Evolutionary conservation across 2,113 vertebrate genomes (phyloP), one percentile per base, ranked within the genome.

Genomic region (Nestor notabilis): DNA sequence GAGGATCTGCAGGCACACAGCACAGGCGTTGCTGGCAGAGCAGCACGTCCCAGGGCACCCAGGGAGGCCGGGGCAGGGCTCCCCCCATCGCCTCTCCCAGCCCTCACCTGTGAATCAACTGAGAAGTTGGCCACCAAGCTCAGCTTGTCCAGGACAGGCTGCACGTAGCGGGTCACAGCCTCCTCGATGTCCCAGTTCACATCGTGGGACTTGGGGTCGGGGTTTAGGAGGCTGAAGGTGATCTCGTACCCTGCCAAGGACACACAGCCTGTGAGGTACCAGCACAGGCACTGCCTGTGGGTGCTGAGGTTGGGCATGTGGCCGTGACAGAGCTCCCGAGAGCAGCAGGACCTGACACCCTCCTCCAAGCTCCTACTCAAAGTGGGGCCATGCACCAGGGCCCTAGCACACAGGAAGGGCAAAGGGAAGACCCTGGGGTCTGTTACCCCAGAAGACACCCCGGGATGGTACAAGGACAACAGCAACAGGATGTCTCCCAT

Each of bases 161-260:
- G 98, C 85, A 99, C 99, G 1, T 98, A 99, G 86, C 89, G 97
- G 49, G 85, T 95, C 81, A 99, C 98, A 0, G 99, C 99, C 8
- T 98, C 98, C 94, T 99, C 98, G 0, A 99, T 99, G 95, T 99
- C 99, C 99, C 99, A 99, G 88, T 98, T 96, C 41, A 99, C 97
- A 0, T 84, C 85, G 20, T 99, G 99, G 28, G 99, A 99, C 95
- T 98, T 99, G 52, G 99, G 99, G 95, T 99, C 99, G 0, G 99
- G 99, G 95, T 99, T 99, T 93, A 99, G 95, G 92, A 99, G 98
- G 93, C 99, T 99, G 98, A 99, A 99, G 33, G 99, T 99, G 97
- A 99, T 99, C 96, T 99, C 99, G 15, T 99, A 99, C 64, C 99
- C 99, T 99, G 94, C 31, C 46, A 1, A 77, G 66, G 14, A 43